These are phyloP conservation scores for Yponomeuta malinellus DNA, from an alignment of 2,888 invertebrate genomes.

Conservation along the genomic window DNA sequence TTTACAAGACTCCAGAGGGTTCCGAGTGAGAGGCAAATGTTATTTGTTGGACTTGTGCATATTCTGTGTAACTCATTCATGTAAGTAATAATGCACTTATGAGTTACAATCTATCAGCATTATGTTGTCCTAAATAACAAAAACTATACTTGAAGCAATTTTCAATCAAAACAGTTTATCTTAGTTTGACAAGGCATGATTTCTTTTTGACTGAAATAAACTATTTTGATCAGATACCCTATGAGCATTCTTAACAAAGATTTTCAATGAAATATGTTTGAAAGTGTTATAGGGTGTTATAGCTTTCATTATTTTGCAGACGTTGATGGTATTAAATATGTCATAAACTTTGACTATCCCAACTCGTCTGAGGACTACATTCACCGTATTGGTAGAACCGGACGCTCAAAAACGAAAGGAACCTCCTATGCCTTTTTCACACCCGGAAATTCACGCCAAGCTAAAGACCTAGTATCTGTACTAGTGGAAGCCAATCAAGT, in stretches of 20 bases:
- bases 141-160: neutral
- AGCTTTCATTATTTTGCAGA: conserved; percentile 75
- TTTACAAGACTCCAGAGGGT: conserved; percentile 67
- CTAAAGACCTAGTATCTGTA: conserved; percentile 91
- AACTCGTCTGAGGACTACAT: conserved; percentile 97
- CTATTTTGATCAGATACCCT: neutral
- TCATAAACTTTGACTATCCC: conserved; percentile 97
- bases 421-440: conserved; percentile 98
- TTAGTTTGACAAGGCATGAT: conserved; percentile 1
- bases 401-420: conserved; percentile 89
- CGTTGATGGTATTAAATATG: conserved; percentile 97
- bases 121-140: conserved; percentile 11
- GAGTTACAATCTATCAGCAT: conserved; percentile 45
- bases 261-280: neutral
- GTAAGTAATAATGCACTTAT: conserved; percentile 56
- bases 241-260: neutral
- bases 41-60: conserved; percentile 49
- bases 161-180: neutral
- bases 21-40: conserved; percentile 70
- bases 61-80: conserved; percentile 67
- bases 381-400: conserved; percentile 96
- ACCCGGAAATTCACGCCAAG: conserved; percentile 89
- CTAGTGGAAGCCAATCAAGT: conserved; percentile 93
- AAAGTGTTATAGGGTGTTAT: neutral
- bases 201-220: neutral